A percentile compares a stretch with the other conserved stretches of the same genome.
Conservation (phyloP, 2,113 vertebrate species). For the Hystrix cristata region DNA sequence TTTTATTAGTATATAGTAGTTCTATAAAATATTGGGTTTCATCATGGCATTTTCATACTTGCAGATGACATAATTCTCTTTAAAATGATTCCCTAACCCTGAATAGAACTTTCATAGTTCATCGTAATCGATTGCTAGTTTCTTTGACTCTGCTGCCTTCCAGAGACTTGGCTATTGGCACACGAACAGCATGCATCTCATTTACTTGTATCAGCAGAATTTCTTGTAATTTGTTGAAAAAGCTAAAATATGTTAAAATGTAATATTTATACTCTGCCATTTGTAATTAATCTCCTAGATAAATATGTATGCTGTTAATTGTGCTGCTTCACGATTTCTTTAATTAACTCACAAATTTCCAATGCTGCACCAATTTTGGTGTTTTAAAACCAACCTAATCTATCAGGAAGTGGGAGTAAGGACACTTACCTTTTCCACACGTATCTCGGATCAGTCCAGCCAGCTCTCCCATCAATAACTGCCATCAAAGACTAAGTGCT, state of each 20-base stretch:
- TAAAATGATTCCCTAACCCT: background rate
- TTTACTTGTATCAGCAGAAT: slow-evolving; percentile 1
- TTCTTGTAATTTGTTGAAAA: background rate
- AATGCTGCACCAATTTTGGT: background rate
- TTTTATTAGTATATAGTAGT: background rate
- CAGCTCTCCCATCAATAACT: slow-evolving; percentile 40
- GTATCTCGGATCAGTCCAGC: background rate
- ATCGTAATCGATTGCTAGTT: background rate
- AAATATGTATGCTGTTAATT: background rate
- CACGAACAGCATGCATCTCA: background rate
- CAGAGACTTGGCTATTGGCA: background rate
- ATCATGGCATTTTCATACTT: background rate
- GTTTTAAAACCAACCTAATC: slow-evolving; percentile 31
- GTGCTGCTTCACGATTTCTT: background rate
- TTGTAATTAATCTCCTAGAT: slow-evolving; percentile 47
- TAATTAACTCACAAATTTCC: slow-evolving; percentile 25
- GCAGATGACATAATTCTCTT: background rate
- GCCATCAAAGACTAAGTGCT: slow-evolving; percentile 13
- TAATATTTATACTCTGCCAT: slow-evolving; percentile 35
- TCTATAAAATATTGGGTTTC: background rate
- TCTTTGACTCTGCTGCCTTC: background rate
- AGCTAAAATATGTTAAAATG: background rate
- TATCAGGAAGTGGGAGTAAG: background rate
- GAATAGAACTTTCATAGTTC: background rate
- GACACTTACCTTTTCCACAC: background rate